These are phyloP conservation scores for Rhea pennata DNA, from an alignment of 2,113 vertebrate genomes.

Conservation along the genomic window DNA sequence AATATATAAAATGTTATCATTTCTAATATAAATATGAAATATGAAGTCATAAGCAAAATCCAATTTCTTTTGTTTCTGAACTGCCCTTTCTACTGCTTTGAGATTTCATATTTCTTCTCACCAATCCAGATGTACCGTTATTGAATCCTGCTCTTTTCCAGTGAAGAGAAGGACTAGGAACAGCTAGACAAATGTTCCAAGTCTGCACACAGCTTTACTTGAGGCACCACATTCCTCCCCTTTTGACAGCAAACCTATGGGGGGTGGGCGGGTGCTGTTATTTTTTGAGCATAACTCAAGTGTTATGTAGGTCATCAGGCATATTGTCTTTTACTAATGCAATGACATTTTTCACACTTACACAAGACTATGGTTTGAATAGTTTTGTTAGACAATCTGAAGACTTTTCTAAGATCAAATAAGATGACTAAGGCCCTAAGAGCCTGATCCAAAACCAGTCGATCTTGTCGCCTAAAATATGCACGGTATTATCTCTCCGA, in stretches of 20 bases:
- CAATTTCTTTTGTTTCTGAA: background rate
- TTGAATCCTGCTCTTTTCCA: background rate
- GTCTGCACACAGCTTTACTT: background rate
- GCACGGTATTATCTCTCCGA: background rate
- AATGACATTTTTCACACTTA: background rate
- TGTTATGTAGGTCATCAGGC: background rate
- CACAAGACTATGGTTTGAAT: background rate
- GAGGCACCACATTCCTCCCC: background rate
- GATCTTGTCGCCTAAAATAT: background rate
- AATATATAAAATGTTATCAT: background rate
- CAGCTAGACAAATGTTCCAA: background rate
- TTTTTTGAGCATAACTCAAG: background rate
- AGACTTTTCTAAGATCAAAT: background rate
- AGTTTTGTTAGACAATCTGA: background rate
- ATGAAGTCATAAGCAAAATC: background rate
- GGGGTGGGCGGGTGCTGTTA: background rate
- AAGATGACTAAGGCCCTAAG: background rate
- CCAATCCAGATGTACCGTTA: background rate
- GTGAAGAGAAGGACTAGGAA: background rate
- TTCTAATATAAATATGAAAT: background rate
- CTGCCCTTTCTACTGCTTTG: background rate
- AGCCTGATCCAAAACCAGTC: background rate
- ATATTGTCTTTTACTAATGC: background rate
- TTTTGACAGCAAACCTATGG: background rate
- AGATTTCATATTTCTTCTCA: background rate